These are phyloP conservation scores for Arbacia lixula DNA, from an alignment of 53 echinoderm and acorn worm species.

Conservation along the genomic window DNA sequence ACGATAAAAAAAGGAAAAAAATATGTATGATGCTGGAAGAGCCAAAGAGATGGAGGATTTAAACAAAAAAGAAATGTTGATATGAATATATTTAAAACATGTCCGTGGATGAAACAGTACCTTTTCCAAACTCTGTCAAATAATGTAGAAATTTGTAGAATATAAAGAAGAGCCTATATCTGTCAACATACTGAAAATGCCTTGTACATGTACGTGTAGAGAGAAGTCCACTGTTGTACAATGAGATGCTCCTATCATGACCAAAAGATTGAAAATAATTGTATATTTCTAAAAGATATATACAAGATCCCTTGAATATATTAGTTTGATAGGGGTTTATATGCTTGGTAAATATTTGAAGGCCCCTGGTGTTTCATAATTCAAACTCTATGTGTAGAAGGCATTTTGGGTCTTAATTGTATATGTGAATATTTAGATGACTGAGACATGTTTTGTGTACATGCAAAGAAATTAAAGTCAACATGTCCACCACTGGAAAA, in stretches of 20 bases:
- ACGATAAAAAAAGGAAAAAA: conserved; percentile 4
- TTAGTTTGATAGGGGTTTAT: conserved; percentile 6
- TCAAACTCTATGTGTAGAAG: conserved; percentile 48
- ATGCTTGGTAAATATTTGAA: conserved; percentile 39
- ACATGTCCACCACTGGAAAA: conserved; percentile 55
- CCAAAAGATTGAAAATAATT: conserved; percentile 51
- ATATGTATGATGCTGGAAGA: conserved; percentile 34
- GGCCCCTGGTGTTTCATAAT: conserved; percentile 56
- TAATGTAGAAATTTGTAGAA: conserved; percentile 55
- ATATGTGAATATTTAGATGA: conserved; percentile 56
- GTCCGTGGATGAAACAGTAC: conserved; percentile 19
- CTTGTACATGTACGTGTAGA: conserved; percentile 32
- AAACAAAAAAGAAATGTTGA: neutral
- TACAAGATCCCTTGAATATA: conserved; percentile 45
- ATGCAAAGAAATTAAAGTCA: conserved; percentile 39
- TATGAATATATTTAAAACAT: conserved; percentile 49
- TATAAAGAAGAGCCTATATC: conserved; percentile 40
- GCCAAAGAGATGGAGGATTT: conserved; percentile 52
- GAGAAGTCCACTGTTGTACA: conserved; percentile 16
- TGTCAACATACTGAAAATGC: conserved; percentile 47
- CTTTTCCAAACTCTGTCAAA: conserved; percentile 36
- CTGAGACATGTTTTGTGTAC: conserved; percentile 51
- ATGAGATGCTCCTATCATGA: conserved; percentile 26
- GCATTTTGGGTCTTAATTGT: conserved; percentile 47
- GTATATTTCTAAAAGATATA: conserved; percentile 57